These are phyloP conservation scores for Heterochromis multidens DNA, from an alignment of 2,113 vertebrate species.

Conservation along the genomic window DNA sequence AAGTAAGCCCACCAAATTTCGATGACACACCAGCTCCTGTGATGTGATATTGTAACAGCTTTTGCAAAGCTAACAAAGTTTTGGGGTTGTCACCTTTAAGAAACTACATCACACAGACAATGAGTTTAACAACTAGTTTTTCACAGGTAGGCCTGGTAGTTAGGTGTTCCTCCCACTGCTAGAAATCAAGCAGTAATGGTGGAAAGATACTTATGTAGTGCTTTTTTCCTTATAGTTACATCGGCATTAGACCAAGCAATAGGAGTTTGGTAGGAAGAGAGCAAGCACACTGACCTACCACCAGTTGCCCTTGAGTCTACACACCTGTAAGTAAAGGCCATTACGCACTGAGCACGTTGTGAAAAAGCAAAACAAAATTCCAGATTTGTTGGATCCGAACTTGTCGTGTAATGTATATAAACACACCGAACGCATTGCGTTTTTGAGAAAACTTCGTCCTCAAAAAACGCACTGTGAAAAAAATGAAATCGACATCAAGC, in stretches of 20 bases:
- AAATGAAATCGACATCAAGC: no score
- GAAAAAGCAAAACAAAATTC: no score
- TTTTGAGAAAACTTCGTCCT: no score
- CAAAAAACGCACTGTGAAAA: no score
- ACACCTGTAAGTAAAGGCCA: no score
- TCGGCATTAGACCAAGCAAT: neutral
- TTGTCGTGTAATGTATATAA: no score
- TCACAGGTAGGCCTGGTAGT: fast-evolving
- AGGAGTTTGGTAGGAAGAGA: fast-evolving
- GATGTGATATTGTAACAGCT: neutral
- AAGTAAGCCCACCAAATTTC: neutral
- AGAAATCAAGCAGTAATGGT: neutral
- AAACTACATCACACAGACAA: neutral
- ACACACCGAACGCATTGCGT: no score
- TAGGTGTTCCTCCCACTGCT: fast-evolving
- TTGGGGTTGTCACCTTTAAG: neutral
- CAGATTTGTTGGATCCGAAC: no score
- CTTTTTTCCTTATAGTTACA: neutral
- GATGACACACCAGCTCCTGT: neutral
- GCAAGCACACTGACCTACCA: fast-evolving
- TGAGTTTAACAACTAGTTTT: neutral
- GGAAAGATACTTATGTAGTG: neutral
- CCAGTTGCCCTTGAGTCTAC: neutral
- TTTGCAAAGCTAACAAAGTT: no score
- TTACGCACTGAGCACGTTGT: no score